Evolutionary conservation across 2,888 invertebrate species (phyloP).

Genomic region (Nezara viridula): DNA sequence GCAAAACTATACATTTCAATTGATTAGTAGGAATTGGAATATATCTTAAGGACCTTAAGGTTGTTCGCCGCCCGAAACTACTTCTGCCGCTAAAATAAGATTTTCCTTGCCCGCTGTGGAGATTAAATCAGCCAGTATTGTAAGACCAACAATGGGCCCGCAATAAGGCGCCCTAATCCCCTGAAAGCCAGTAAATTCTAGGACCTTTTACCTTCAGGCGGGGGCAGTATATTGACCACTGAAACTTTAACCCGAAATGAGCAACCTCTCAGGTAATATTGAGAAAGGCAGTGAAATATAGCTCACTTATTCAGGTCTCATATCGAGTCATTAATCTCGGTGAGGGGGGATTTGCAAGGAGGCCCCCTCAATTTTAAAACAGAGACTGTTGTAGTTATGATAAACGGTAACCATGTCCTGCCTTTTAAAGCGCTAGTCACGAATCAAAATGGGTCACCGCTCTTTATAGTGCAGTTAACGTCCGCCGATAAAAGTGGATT

Average conservation of each 20-base stretch:
- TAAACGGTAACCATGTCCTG: not conserved
- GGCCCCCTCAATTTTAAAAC: not conserved
- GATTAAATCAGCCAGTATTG: not conserved
- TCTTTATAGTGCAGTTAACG: conserved; percentile 20
- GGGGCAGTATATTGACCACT: not conserved
- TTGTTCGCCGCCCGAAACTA: too few relatives aligned
- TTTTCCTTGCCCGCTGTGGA: too few relatives aligned
- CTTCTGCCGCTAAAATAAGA: too few relatives aligned
- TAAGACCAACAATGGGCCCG: not conserved
- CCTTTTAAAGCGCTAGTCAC: conserved; percentile 15
- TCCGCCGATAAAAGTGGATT: not conserved
- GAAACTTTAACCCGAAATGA: not conserved
- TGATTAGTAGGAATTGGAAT: too few relatives aligned
- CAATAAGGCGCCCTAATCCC: not conserved
- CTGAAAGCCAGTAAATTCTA: not conserved
- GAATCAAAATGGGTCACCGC: not conserved
- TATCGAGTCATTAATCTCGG: not conserved
- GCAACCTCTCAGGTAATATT: conserved; percentile 1
- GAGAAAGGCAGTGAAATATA: not conserved
- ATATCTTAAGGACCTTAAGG: too few relatives aligned
- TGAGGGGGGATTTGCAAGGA: not conserved
- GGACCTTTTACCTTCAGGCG: not conserved
- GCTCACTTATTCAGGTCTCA: not conserved
- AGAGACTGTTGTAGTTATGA: not conserved
- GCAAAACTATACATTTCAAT: too few relatives aligned